These are phyloP conservation scores for cat (Felis catus) DNA, from an alignment of 2,113 vertebrate genomes.

Conservation along the genomic window F.catus_Fca126_mat1.0 CM031412.1:217021001-217021500, in stretches of 20 bases:
- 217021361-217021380: background rate
- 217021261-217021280: background rate
- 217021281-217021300: background rate
- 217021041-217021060: background rate
- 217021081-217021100: background rate
- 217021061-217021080: background rate
- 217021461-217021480: background rate
- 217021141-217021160: background rate
- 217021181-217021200: background rate
- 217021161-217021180: background rate
- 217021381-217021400: slow-evolving; percentile 16
- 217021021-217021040: background rate
- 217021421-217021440: background rate
- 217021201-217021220: background rate
- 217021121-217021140: background rate
- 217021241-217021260: background rate
- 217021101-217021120: background rate
- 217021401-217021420: slow-evolving; percentile 47
- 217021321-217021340: background rate
- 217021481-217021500: background rate
- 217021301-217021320: slow-evolving; percentile 30
- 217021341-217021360: slow-evolving; percentile 44
- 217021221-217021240: background rate
- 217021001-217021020: background rate
- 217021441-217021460: slow-evolving; percentile 64